A percentile compares a stretch with the other conserved stretches of the same genome.
Conservation (phyloP, 2,888 invertebrate genomes). For the Latheticus oryzae region DNA sequence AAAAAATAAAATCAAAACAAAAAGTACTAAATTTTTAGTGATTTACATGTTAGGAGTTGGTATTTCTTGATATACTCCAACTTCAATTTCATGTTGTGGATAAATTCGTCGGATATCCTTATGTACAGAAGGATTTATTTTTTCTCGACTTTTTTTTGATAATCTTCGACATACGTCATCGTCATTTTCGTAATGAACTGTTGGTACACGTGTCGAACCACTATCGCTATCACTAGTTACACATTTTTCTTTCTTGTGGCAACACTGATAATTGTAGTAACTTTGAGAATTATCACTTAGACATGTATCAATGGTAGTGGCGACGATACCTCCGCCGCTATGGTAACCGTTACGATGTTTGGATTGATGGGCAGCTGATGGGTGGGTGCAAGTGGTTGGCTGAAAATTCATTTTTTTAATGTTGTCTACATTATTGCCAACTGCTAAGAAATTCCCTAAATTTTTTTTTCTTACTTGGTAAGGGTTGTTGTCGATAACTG, state of each 20-base stretch:
- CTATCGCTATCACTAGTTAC: slow-evolving; percentile 51
- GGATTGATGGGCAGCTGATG: no score
- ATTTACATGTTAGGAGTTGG: slow-evolving; percentile 39
- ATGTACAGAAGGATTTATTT: slow-evolving; percentile 39
- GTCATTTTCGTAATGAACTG: slow-evolving; percentile 54
- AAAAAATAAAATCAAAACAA: no score
- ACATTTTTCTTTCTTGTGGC: not conserved
- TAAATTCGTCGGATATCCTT: slow-evolving; percentile 52
- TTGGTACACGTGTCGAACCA: no score
- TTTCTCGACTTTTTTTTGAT: slow-evolving; percentile 43
- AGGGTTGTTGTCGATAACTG: slow-evolving; percentile 55
- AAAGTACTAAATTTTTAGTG: not conserved
- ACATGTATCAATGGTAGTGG: no score
- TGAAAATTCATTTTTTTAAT: no score
- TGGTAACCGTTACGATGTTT: no score
- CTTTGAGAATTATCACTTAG: no score
- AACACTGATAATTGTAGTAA: not conserved
- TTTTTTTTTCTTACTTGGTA: slow-evolving; percentile 54
- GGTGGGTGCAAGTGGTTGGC: no score
- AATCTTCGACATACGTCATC: slow-evolving; percentile 55
- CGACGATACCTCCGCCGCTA: no score
- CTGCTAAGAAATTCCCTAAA: no score
- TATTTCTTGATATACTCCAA: slow-evolving; percentile 57
- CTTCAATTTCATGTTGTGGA: slow-evolving; percentile 51
- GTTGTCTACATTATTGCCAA: no score